Conservation (phyloP, 2,113 vertebrate genomes). For the Zapus hudsonius region DNA sequence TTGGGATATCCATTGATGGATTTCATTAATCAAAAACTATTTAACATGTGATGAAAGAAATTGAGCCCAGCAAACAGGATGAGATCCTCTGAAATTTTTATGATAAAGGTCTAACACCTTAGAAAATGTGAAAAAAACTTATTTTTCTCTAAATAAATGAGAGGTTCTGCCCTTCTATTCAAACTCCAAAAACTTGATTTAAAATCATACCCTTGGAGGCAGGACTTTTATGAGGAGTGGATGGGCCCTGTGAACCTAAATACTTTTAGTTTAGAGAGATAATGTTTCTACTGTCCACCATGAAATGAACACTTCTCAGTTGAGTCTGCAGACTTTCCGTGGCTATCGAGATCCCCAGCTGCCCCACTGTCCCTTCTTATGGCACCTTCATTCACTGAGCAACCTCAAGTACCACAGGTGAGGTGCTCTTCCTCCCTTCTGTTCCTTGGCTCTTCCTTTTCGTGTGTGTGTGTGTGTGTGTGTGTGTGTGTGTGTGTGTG, state of each 20-base stretch:
- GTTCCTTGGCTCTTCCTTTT: background rate
- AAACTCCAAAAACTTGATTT: background rate
- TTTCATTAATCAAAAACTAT: constrained; percentile 56
- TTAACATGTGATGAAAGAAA: background rate
- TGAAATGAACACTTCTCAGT: background rate
- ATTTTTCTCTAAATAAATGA: background rate
- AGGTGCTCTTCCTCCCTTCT: background rate
- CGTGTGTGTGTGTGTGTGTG: background rate
- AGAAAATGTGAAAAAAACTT: background rate
- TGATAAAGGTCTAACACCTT: background rate
- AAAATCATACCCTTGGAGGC: background rate
- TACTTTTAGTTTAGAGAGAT: background rate
- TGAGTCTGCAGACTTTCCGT: background rate
- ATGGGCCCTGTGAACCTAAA: background rate
- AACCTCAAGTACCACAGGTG: background rate
- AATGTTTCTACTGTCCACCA: background rate
- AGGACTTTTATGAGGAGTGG: background rate
- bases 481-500: background rate
- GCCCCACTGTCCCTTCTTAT: background rate
- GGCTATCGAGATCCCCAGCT: background rate
- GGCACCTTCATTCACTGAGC: background rate
- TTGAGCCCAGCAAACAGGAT: background rate
- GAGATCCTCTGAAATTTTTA: background rate
- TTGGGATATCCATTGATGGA: constrained; percentile 25
- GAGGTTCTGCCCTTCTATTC: background rate